Percentiles rank a stretch among this genome's conserved stretches.
phyloP scores from a whole-genome alignment of 2,888 invertebrate species.

The Oscheius sp. region DNA sequence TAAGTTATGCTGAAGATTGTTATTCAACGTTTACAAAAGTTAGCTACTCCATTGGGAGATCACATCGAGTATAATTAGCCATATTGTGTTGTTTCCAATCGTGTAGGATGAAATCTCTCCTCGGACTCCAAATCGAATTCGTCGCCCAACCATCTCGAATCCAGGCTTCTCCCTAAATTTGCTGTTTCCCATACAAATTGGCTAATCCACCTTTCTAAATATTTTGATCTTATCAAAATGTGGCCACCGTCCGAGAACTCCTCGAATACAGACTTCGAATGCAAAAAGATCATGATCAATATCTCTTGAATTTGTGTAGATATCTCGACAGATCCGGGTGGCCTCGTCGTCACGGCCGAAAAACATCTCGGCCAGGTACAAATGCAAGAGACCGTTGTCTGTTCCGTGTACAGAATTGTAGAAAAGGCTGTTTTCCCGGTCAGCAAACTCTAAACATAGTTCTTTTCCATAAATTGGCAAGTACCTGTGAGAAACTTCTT shows the following conservation, averaged over 20 bases:
- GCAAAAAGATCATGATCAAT: slow-evolving; percentile 57
- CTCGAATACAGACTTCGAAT: slow-evolving; percentile 61
- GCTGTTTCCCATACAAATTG: not conserved
- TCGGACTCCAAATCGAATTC: slow-evolving; percentile 43
- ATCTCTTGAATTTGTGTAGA: slow-evolving; percentile 48
- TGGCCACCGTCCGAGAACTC: slow-evolving; percentile 50
- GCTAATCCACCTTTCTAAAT: not conserved
- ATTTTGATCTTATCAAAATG: slow-evolving; percentile 9
- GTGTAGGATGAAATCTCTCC: slow-evolving; percentile 51
- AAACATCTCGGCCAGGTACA: not conserved
- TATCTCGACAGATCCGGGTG: slow-evolving; percentile 34
- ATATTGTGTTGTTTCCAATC: slow-evolving; percentile 46
- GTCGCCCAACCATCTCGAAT: slow-evolving; percentile 51
- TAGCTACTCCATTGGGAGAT: slow-evolving; percentile 18
- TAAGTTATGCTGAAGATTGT: not conserved
- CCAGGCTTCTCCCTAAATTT: slow-evolving; percentile 48
- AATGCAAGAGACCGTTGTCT: slow-evolving; percentile 53
- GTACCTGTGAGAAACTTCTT: slow-evolving; percentile 40
- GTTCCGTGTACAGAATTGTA: slow-evolving; percentile 48
- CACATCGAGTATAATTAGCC: slow-evolving; percentile 21
- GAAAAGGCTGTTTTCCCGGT: slow-evolving; percentile 44
- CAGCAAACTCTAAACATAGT: slow-evolving; percentile 35
- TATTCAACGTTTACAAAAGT: not conserved
- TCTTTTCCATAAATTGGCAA: no score
- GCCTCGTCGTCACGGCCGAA: slow-evolving; percentile 1